Evolutionary conservation across 2,113 vertebrate species (phyloP).

Genomic region (Maccullochella peelii): DNA sequence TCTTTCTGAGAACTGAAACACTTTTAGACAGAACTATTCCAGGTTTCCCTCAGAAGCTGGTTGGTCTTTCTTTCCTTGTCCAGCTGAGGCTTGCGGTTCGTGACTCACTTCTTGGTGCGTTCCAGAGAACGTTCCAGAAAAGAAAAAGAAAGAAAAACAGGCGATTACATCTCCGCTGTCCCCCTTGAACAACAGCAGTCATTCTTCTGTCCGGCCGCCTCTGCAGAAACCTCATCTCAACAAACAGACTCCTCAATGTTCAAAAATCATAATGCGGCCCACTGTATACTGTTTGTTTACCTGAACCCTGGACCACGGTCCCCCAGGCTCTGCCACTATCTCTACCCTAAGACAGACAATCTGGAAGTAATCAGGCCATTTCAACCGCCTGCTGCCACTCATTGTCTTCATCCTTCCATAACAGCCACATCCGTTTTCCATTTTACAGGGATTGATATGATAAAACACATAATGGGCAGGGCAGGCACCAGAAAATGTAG

Average conservation of each 20-base stretch:
- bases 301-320: constrained; percentile 62
- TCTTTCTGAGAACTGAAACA: constrained; percentile 53
- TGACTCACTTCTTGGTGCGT: constrained; percentile 65
- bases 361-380: constrained; percentile 74
- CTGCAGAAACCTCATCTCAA: constrained; percentile 67
- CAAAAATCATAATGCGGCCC: constrained; percentile 42
- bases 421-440: constrained; percentile 77
- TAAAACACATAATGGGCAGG: constrained; percentile 62
- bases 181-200: constrained; percentile 53
- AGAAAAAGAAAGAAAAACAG: constrained; percentile 45
- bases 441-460: constrained; percentile 74
- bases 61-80: constrained; percentile 60
- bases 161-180: constrained; percentile 55
- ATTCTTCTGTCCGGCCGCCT: constrained; percentile 53
- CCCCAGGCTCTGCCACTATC: constrained; percentile 62
- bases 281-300: constrained; percentile 75
- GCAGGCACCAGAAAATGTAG: constrained; percentile 50
- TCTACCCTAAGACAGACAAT: constrained; percentile 45
- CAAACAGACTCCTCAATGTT: constrained; percentile 66
- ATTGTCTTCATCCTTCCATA: constrained; percentile 65
- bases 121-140: constrained; percentile 48
- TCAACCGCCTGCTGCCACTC: constrained; percentile 66
- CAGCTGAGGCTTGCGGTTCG: constrained; percentile 69
- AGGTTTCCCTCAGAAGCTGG: constrained; percentile 55
- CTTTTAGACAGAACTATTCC: constrained; percentile 76